phyloP scores from a whole-genome alignment of 1,140 invertebrate genomes.

The Mercenaria mercenaria region DNA sequence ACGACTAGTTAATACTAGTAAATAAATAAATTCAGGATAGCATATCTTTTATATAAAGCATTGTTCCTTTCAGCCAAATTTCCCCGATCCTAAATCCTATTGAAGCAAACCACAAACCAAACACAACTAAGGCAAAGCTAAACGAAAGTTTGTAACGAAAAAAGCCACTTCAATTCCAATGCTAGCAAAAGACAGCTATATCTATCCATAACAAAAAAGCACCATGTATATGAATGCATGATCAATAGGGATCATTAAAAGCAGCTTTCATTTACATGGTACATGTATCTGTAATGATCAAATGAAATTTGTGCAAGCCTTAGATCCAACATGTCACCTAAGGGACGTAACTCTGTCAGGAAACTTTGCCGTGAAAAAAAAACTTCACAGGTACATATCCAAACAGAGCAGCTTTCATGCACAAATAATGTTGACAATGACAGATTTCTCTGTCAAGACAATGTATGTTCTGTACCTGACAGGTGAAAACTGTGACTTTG shows the following conservation, averaged over 20 bases:
- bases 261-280: conserved; percentile 17
- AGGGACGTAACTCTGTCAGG: conserved; percentile 22
- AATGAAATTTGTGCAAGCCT: not conserved
- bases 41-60: conserved; percentile 14
- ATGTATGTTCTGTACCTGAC: not conserved
- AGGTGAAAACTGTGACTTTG: not conserved
- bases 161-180: not conserved
- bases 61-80: not conserved
- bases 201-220: not conserved
- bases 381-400: not conserved
- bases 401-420: not conserved
- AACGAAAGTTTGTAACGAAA: not conserved
- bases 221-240: not conserved
- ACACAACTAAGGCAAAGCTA: not conserved
- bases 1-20: not conserved
- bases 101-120: not conserved
- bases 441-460: not conserved
- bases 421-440: conserved; percentile 5
- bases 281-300: not conserved
- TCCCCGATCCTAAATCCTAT: not conserved
- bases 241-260: conserved; percentile 26
- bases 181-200: conserved; percentile 24
- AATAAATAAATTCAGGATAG: not conserved
- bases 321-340: conserved; percentile 64
- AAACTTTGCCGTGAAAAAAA: not conserved